These are phyloP conservation scores for Pomatostomus ruficeps DNA, from an alignment of 2,113 vertebrate species.

Conservation along the genomic window DNA sequence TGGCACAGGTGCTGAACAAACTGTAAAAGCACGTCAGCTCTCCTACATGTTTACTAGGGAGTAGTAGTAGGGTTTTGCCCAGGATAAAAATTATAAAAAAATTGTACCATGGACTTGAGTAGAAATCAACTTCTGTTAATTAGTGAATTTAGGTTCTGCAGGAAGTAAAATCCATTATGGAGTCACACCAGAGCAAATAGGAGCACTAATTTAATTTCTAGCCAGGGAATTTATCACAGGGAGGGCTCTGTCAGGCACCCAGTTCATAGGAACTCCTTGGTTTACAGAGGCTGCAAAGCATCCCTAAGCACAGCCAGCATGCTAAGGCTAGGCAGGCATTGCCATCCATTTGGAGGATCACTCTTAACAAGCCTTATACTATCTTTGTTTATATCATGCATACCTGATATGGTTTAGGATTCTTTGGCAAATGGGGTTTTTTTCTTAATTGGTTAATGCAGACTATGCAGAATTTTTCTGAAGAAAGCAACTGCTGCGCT, in stretches of 20 bases:
- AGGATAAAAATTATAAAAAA: background rate
- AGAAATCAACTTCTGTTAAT: conserved; percentile 1
- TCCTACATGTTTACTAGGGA: background rate
- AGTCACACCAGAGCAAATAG: conserved; percentile 48
- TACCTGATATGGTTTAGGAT: background rate
- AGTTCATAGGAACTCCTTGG: background rate
- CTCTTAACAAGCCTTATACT: background rate
- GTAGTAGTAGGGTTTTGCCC: background rate
- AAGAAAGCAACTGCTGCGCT: background rate
- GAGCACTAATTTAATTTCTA: conserved; percentile 59
- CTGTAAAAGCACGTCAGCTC: background rate
- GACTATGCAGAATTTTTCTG: background rate
- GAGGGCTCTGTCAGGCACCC: background rate
- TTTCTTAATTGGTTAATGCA: background rate
- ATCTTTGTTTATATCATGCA: background rate
- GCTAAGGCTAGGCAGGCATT: background rate
- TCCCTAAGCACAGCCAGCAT: rapidly evolving
- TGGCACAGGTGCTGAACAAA: background rate
- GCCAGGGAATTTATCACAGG: conserved; percentile 50
- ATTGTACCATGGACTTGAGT: background rate
- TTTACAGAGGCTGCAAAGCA: background rate
- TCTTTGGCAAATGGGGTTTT: background rate
- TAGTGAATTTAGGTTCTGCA: conserved; percentile 32
- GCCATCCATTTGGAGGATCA: background rate
- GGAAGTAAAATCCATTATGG: conserved; percentile 23